Evolutionary conservation across 2,797 vertebrate species (phyloP).

Genomic region (Smutsia temminckii): DNA sequence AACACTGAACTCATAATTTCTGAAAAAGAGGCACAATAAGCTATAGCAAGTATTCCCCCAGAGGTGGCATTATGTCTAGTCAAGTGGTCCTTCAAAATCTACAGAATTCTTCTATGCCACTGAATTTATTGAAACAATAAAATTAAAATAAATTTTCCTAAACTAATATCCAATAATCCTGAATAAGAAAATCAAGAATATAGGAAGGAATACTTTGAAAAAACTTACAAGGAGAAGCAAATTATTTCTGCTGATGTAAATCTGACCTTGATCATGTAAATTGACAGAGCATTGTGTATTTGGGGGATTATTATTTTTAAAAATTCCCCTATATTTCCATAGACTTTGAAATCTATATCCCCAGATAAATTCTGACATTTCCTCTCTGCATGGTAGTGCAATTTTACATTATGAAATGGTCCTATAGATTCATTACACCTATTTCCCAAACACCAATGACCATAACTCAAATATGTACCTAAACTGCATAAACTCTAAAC

Average conservation of each 20-base stretch:
- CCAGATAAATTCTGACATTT: constrained; percentile 79
- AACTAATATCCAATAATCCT: not conserved
- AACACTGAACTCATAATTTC: constrained; percentile 25
- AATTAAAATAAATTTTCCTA: constrained; percentile 1
- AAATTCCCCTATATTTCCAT: constrained; percentile 47
- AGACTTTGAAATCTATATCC: constrained; percentile 71
- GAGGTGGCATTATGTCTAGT: not conserved
- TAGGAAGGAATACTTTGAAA: not conserved
- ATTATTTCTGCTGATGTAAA: constrained; percentile 51
- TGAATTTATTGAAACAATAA: constrained; percentile 38
- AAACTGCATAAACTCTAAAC: constrained; percentile 39
- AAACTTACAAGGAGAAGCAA: constrained; percentile 12
- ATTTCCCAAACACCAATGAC: constrained; percentile 69
- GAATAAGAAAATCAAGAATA: not conserved
- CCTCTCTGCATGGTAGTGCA: constrained; percentile 62
- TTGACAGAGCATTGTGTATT: not conserved
- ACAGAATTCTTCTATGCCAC: constrained; percentile 15
- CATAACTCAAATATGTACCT: constrained; percentile 59
- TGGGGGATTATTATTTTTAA: constrained; percentile 20
- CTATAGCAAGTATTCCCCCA: not conserved
- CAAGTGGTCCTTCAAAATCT: constrained; percentile 15
- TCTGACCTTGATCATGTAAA: constrained; percentile 39
- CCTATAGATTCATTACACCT: constrained; percentile 69
- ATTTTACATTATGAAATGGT: constrained; percentile 64
- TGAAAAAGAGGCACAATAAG: not conserved